Percentiles rank a stretch among this genome's conserved stretches.
Conservation (phyloP, 2,113 vertebrate species). For the Lamprologus tigripictilis region DNA sequence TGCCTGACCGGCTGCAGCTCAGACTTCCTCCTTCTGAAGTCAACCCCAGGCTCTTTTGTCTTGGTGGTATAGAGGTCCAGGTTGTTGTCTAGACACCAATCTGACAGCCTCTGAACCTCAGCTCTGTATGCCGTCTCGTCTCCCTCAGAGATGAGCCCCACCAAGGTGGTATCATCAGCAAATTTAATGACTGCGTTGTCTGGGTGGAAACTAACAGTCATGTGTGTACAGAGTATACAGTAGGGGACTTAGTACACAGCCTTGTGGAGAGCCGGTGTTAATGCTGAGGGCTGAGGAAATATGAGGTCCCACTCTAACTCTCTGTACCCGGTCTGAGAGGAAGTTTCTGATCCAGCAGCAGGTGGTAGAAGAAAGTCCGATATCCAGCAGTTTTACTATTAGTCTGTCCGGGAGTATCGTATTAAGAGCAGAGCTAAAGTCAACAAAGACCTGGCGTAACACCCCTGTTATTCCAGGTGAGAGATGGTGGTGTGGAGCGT, state of each 20-base stretch:
- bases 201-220: background rate
- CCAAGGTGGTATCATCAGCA: background rate
- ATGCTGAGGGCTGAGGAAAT: background rate
- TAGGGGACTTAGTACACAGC: background rate
- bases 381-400: background rate
- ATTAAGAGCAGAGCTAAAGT: background rate
- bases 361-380: background rate
- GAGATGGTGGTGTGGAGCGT: background rate
- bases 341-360: background rate
- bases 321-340: background rate
- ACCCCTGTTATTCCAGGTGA: background rate
- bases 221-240: background rate
- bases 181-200: background rate
- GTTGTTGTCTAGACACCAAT: background rate
- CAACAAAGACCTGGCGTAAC: background rate
- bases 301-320: background rate
- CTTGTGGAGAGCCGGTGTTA: background rate
- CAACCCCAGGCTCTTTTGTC: background rate
- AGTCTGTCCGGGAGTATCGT: background rate
- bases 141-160: background rate
- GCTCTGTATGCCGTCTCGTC: background rate
- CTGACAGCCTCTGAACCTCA: background rate
- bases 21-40: background rate
- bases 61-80: background rate
- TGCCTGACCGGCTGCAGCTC: background rate